Base-by-base conservation (phyloP, 2,888 invertebrate species). In the Hypolimnas misippus region DNA sequence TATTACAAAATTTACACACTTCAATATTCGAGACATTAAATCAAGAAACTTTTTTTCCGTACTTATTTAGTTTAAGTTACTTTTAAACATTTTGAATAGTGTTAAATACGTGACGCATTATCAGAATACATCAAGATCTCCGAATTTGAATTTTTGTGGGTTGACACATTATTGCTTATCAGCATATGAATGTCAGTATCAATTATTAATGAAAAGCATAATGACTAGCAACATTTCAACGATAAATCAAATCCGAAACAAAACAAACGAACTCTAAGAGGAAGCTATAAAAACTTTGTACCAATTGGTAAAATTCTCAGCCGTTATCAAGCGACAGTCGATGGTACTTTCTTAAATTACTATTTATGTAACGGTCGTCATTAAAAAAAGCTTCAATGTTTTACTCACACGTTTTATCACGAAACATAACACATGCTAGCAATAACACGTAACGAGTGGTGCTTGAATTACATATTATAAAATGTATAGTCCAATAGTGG, bases 401-500 rank as follows among this genome's bases (percentile, higher is more conserved):
- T 73, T 65, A 74, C 82, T 82, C 81, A 79, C 82, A 83, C 80
- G 52, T 65, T 72, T 83, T 85, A 84, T 85, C 84, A 70, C 73
- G 68, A 67, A 76, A 76, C 77, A 80, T 81, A 81, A 82, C 83
- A 82, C 78, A 83, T 84, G 83, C 75, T 71, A 75, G 80, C 78
- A 75, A 74, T 79, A 76, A 74, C 72, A 76, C 70, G 76, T 73
- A 71, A 75, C 78, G 81, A 82, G 80, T 79, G 82, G 76, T 77
- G 72, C 77, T 82, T 78, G 76, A 78, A 73, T 67, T 73, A 76
- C 75, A 83, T 79, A 78, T 75, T 76, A 65, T 58, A 38, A 38
- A 38, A 38, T 53, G 21, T 62, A 42, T 35, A 54, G 53, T 72
- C 65, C 79, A 83, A 81, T 82, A 77, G 75, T 74, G 67, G 70